Conservation (phyloP, 2,113 vertebrate species). For the Nerophis lumbriciformis region DNA sequence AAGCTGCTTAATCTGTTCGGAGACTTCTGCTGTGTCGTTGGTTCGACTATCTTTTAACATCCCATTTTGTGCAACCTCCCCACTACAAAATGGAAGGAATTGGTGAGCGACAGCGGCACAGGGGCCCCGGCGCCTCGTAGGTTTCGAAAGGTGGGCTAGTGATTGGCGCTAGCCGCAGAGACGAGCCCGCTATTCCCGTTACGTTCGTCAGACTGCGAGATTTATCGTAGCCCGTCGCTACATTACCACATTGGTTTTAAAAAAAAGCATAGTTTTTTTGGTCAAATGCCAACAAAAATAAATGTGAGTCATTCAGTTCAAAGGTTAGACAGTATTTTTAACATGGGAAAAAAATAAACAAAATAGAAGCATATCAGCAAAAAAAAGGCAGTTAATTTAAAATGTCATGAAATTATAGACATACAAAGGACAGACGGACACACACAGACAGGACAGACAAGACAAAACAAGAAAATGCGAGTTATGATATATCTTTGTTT, state of each 20-base stretch:
- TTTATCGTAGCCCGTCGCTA: slow-evolving; percentile 82
- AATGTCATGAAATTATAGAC: slow-evolving; percentile 51
- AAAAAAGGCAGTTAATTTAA: slow-evolving; percentile 27
- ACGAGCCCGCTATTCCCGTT: slow-evolving; percentile 82
- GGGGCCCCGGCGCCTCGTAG: slow-evolving; percentile 78
- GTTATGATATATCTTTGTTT: slow-evolving; percentile 71
- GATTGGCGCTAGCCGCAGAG: slow-evolving; percentile 81
- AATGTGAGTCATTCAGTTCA: slow-evolving; percentile 15
- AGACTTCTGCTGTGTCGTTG: slow-evolving; percentile 17
- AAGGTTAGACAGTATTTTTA: slow-evolving; percentile 18
- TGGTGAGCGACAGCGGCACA: slow-evolving; percentile 81
- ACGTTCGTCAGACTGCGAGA: slow-evolving; percentile 89
- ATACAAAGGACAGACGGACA: slow-evolving; percentile 57
- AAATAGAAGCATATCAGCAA: slow-evolving; percentile 23
- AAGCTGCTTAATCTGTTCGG: slow-evolving; percentile 23
- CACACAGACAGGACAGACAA: slow-evolving; percentile 68
- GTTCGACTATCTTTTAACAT: slow-evolving; percentile 18
- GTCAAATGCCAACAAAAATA: slow-evolving; percentile 8
- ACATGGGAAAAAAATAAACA: slow-evolving; percentile 13
- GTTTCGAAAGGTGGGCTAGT: slow-evolving; percentile 73
- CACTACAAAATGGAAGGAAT: slow-evolving; percentile 88
- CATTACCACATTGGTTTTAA: background rate
- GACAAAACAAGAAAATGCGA: slow-evolving; percentile 78
- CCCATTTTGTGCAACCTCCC: slow-evolving; percentile 37
- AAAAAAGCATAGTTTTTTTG: slow-evolving; percentile 3